Conservation (phyloP, 1,140 invertebrate species). For the Zaprionus ornatus region DNA sequence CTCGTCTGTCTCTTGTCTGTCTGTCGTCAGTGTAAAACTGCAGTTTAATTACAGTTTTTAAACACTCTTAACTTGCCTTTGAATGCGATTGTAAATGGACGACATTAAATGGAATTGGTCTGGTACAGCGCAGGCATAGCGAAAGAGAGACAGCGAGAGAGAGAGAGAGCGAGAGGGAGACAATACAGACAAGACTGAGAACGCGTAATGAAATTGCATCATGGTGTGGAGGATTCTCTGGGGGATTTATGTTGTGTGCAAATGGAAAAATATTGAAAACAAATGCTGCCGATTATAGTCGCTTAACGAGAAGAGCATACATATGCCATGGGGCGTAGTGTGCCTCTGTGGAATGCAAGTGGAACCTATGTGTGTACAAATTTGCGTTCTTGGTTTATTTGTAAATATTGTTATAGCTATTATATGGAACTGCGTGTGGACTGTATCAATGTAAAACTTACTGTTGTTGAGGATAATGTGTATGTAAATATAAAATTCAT, state of each 20-base stretch:
- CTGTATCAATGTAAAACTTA: neutral
- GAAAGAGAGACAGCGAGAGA: neutral
- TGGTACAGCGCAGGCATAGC: neutral
- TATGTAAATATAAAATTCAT: too few species aligned
- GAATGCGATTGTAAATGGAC: slow-evolving; percentile 45
- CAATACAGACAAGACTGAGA: neutral
- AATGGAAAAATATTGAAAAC: neutral
- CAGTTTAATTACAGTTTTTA: slow-evolving; percentile 61
- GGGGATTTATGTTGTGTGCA: slow-evolving; percentile 14
- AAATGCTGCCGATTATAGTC: slow-evolving; percentile 1
- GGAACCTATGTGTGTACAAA: neutral
- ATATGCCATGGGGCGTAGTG: neutral
- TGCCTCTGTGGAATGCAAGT: neutral
- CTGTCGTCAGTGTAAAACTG: slow-evolving; percentile 44
- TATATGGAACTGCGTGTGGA: neutral
- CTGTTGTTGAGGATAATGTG: too few species aligned
- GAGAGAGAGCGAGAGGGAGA: neutral
- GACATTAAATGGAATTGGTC: slow-evolving; percentile 47
- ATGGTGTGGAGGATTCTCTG: neutral
- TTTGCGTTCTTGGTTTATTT: neutral
- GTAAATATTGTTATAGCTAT: too few species aligned
- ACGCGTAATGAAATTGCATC: slow-evolving; percentile 11
- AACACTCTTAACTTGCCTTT: slow-evolving; percentile 47
- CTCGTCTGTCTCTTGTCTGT: neutral
- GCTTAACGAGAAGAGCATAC: neutral